Evolutionary conservation across 2,797 vertebrate species (phyloP).

Genomic region (Toxotes lorentzi): DNA sequence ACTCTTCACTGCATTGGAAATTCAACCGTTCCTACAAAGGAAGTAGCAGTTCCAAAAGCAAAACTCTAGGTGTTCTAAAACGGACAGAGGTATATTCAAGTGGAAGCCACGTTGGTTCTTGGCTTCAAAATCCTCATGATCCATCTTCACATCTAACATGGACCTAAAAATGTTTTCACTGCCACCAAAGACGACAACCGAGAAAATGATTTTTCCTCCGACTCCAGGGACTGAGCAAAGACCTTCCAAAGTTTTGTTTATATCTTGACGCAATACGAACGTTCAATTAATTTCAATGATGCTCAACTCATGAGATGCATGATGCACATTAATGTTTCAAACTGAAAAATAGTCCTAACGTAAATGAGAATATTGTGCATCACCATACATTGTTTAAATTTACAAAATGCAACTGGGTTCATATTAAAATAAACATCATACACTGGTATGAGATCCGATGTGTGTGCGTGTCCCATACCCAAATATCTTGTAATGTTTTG

Average conservation of each 20-base stretch:
- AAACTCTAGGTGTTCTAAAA: constrained; percentile 10
- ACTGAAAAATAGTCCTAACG: neutral
- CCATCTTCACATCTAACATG: neutral
- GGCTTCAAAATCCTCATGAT: neutral
- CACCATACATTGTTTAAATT: neutral
- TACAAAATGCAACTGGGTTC: neutral
- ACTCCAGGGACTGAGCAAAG: neutral
- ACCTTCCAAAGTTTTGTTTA: neutral
- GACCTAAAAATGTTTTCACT: neutral
- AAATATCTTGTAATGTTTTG: neutral
- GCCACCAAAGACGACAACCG: too few species aligned
- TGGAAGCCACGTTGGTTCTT: neutral
- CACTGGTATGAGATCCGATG: neutral
- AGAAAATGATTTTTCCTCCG: neutral
- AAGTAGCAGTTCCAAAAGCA: neutral
- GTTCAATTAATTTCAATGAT: neutral
- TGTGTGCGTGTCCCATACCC: neutral
- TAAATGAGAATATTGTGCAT: neutral
- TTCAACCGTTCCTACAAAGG: neutral
- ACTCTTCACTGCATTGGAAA: neutral
- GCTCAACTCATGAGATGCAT: neutral
- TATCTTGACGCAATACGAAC: neutral
- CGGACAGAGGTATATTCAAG: neutral
- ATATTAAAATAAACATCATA: neutral
- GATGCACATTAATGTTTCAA: neutral